Conservation (phyloP, 2,797 vertebrate genomes). For the Enteromius anoplus region DNA sequence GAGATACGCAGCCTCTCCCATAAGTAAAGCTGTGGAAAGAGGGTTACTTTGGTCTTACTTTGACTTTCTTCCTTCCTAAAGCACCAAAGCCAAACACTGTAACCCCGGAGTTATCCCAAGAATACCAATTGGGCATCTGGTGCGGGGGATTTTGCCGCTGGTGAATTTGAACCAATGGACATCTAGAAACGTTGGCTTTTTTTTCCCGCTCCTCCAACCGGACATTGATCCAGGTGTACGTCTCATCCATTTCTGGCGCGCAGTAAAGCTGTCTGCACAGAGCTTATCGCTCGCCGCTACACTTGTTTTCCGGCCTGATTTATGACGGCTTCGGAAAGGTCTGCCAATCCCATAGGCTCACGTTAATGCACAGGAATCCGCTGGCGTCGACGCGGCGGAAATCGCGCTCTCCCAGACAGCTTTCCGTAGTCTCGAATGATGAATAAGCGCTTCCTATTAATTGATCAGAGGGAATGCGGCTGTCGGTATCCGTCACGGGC, state of each 20-base stretch:
- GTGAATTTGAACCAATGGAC: constrained; percentile 80
- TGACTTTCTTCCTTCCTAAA: constrained; percentile 57
- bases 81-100: constrained; percentile 59
- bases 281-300: constrained; percentile 84
- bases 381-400: constrained; percentile 81
- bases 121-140: constrained; percentile 63
- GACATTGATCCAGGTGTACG: constrained; percentile 80
- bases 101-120: constrained; percentile 54
- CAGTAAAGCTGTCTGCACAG: constrained; percentile 85
- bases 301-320: constrained; percentile 89
- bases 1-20: constrained; percentile 51
- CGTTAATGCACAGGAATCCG: constrained; percentile 82
- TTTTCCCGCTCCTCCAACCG: constrained; percentile 78
- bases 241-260: constrained; percentile 62
- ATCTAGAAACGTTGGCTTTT: constrained; percentile 74
- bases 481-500: constrained; percentile 82
- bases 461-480: constrained; percentile 83
- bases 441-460: constrained; percentile 87
- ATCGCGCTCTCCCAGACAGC: constrained; percentile 66
- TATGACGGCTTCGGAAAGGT: constrained; percentile 91
- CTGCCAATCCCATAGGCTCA: constrained; percentile 88
- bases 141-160: constrained; percentile 66
- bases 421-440: constrained; percentile 79
- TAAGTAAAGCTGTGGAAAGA: constrained; percentile 45
- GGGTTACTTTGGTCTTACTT: constrained; percentile 54